phyloP scores from a whole-genome alignment of 2,888 invertebrate genomes.

The Encarsia formosa region DNA sequence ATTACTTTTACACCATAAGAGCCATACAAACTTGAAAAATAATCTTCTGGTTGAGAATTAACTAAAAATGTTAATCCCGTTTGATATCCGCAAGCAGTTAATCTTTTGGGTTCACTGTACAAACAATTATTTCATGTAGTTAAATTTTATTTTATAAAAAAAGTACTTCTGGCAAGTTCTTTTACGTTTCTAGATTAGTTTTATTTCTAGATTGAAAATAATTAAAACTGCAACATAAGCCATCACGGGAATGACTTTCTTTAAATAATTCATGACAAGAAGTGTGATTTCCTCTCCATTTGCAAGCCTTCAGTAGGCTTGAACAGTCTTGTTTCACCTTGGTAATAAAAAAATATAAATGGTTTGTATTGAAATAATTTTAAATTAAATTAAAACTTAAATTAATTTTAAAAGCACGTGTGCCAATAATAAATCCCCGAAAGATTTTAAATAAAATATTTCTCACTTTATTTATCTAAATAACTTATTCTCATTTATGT shows the following conservation, averaged over 20 bases:
- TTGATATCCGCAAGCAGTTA: slow-evolving; percentile 66
- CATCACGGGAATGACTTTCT: slow-evolving; percentile 52
- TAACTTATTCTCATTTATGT: too few relatives aligned
- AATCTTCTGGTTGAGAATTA: slow-evolving; percentile 58
- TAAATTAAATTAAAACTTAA: too few relatives aligned
- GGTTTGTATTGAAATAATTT: too few relatives aligned
- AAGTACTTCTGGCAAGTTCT: too few relatives aligned
- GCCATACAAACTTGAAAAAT: slow-evolving; percentile 60
- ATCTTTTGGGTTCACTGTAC: slow-evolving; percentile 55
- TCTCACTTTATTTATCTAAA: too few relatives aligned
- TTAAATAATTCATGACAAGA: slow-evolving; percentile 56
- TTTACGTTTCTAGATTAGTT: background rate
- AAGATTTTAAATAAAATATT: too few relatives aligned
- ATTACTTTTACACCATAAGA: slow-evolving; percentile 62
- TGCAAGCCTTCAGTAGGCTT: slow-evolving; percentile 55
- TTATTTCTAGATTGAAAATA: slow-evolving; percentile 50
- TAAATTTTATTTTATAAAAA: background rate
- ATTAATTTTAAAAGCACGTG: too few relatives aligned
- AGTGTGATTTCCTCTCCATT: slow-evolving; percentile 57
- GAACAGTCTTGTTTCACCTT: slow-evolving; percentile 57
- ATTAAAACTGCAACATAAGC: slow-evolving; percentile 65
- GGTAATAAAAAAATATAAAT: too few relatives aligned
- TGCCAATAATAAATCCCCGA: too few relatives aligned
- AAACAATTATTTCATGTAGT: too few relatives aligned
- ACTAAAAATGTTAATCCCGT: slow-evolving; percentile 63